Base-by-base conservation (phyloP, 2,113 vertebrate genomes). In the Scolopax mira region DNA sequence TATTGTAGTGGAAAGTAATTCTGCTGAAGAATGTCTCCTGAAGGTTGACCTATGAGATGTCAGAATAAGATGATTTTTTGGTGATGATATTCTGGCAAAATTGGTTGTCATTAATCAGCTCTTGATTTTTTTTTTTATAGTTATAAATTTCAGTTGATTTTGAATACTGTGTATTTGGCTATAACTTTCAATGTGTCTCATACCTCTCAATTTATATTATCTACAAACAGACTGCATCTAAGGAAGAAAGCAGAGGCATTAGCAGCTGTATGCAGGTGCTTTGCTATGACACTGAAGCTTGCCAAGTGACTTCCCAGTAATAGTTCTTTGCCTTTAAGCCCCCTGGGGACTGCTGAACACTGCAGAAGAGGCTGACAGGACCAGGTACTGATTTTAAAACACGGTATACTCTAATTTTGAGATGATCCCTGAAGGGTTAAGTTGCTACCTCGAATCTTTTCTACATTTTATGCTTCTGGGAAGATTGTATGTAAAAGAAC, bases 101-200 rank as follows among this genome's bases (percentile, higher is more conserved):
- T 51, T 55, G 3, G 3, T 72, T 21, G 3, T 15, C 44, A 70
- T 37, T 64, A 70, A 54, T 18, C 52, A 85, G 25, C 35, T 6
- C 4, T 6, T 0, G 2, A 13, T 79, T 42, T n/a, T n/a, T n/a
- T n/a, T n/a, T n/a, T n/a, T n/a, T 72, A 35, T 65, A 13, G 9
- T 35, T 52, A 15, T 3, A 25, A 0, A 14, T 61, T 88, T 69
- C 27, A 14, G 35, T 39, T 67, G 4, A 5, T 79, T 67, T 42
- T 11, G 1, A 27, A 11, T n/a, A 12, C 13, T 52, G 10, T 35
- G 3, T 41, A 11, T 64, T 57, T 16, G 5, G 6, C 21, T 48
- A 1, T 44, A 72, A 30, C 27, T 79, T 85, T 69, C 21, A 52
- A 8, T 3, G 4, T 17, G 21, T 51, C 65, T 61, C 61, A 83